phyloP scores from a whole-genome alignment of 30 jellyfish, hydroid and myxozoan genomes.

The Sanderia malayensis region DNA sequence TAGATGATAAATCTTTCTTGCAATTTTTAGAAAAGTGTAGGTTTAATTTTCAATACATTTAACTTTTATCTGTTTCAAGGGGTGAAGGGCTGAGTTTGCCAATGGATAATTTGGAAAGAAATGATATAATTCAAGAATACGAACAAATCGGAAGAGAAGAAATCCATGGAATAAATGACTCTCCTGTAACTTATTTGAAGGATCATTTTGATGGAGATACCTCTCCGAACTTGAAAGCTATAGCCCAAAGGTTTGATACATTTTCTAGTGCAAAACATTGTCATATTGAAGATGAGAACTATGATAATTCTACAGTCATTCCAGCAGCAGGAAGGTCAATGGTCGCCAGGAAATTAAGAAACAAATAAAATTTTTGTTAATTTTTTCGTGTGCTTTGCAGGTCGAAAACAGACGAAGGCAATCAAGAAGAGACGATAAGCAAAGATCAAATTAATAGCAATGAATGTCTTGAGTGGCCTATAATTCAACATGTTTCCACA shows the following conservation, averaged over 20 bases:
- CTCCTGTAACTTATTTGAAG: neutral
- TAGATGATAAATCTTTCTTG: too few species aligned
- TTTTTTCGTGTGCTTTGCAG: conserved; percentile 12
- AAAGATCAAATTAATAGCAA: neutral
- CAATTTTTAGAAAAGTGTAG: too few species aligned
- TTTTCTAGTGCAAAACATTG: too few species aligned
- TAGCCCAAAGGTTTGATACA: too few species aligned
- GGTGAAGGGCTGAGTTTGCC: conserved; percentile 20
- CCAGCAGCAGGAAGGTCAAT: too few species aligned
- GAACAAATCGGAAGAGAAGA: conserved; percentile 33
- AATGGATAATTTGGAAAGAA: conserved; percentile 24
- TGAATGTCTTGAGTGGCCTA: conserved; percentile 68
- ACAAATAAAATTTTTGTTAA: too few species aligned
- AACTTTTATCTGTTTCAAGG: too few species aligned
- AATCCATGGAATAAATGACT: conserved; percentile 2
- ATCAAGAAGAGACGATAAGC: neutral
- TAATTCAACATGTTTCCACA: conserved; percentile 33
- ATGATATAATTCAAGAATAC: conserved; percentile 35
- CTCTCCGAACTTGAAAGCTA: too few species aligned
- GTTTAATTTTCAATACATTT: too few species aligned
- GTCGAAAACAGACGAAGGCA: conserved; percentile 6
- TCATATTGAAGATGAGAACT: too few species aligned
- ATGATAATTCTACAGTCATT: too few species aligned
- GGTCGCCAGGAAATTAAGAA: too few species aligned
- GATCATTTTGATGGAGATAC: neutral